A percentile compares a stretch with the other conserved stretches of the same genome.
phyloP scores from a whole-genome alignment of 2,797 vertebrate species.

The Pristis pectinata region DNA sequence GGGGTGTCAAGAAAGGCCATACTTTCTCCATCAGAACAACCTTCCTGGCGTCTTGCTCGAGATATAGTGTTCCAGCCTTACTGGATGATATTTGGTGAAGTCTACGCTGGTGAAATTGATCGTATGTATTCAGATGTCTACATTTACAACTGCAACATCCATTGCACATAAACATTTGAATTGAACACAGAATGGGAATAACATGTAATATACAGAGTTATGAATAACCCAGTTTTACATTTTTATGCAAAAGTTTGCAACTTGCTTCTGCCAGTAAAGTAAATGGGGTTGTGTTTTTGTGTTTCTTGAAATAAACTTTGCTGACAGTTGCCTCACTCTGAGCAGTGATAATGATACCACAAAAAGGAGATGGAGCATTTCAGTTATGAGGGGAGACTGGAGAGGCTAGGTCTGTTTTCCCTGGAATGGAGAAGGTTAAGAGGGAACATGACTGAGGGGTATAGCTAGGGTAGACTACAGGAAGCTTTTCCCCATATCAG shows the following conservation, averaged over 20 bases:
- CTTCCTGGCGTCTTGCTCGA: constrained; percentile 79
- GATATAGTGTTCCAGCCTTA: constrained; percentile 91
- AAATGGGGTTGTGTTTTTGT: background rate
- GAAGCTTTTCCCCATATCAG: too few species aligned
- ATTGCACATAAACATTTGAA: background rate
- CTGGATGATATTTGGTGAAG: constrained; percentile 98
- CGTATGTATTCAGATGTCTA: constrained; percentile 55
- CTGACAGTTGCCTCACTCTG: too few species aligned
- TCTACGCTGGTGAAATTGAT: constrained; percentile 81
- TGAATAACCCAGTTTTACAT: background rate
- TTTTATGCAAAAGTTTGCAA: background rate
- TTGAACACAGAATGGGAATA: background rate
- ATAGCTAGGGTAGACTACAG: too few species aligned
- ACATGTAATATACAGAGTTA: background rate
- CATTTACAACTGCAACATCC: background rate
- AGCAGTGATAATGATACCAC: too few species aligned
- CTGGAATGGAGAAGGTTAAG: too few species aligned
- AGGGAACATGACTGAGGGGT: too few species aligned
- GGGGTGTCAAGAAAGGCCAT: constrained; percentile 91
- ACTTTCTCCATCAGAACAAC: constrained; percentile 77
- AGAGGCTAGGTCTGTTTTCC: too few species aligned
- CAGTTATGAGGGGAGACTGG: too few species aligned
- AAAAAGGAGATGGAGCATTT: too few species aligned
- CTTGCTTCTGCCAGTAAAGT: background rate
- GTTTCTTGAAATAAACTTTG: background rate